Percentiles rank a stretch among this genome's conserved stretches.
These are phyloP conservation scores for Molothrus aeneus DNA, from an alignment of 2,797 vertebrate species.

Conservation along the genomic window DNA sequence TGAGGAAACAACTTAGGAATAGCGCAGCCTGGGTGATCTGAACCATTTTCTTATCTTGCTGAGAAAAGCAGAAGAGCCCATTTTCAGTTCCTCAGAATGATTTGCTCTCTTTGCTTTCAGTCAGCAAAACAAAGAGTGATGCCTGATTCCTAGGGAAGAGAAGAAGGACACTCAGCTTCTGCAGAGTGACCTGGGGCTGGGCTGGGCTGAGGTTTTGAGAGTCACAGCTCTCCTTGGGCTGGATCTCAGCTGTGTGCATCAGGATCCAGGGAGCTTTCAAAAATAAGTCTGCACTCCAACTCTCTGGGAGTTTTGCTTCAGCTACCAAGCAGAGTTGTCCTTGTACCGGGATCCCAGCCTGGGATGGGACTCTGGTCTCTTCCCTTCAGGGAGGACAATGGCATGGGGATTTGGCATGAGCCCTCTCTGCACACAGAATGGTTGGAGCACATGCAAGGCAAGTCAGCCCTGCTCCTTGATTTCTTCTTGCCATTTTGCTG, in stretches of 20 bases:
- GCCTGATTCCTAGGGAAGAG: not conserved
- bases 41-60: not conserved
- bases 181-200: not conserved
- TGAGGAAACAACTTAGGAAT: not conserved
- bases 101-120: not conserved
- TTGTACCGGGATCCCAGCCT: not conserved
- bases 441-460: not conserved
- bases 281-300: not conserved
- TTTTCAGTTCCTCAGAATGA: not conserved
- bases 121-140: not conserved
- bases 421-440: not conserved
- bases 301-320: not conserved
- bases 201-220: not conserved
- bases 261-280: not conserved
- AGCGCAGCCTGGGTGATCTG: not conserved
- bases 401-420: not conserved
- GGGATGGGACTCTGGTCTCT: not conserved
- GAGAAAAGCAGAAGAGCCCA: not conserved
- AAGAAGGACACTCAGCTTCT: not conserved
- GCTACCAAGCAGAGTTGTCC: not conserved
- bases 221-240: not conserved
- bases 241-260: not conserved
- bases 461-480: accelerated
- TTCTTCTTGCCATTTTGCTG: not conserved
- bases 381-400: not conserved